A percentile compares a stretch with the other conserved stretches of the same genome.
These are phyloP conservation scores for Helleia helle DNA, from an alignment of 2,888 invertebrate genomes.

Conservation along the genomic window DNA sequence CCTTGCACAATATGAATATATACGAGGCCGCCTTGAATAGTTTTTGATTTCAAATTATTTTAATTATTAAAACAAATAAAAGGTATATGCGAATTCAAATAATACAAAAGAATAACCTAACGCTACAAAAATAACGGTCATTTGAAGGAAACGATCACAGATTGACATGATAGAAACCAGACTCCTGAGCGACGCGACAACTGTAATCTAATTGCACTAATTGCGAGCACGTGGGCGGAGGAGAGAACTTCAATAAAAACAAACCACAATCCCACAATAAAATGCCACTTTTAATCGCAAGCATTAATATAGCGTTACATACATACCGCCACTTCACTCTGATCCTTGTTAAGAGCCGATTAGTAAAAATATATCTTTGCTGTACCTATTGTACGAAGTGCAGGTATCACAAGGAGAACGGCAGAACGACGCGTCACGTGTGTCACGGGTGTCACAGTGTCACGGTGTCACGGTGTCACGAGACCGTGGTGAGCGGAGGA, in stretches of 20 bases:
- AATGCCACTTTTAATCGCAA: slow-evolving; percentile 12
- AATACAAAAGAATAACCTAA: no score
- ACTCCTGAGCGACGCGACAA: slow-evolving; percentile 3
- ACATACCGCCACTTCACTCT: neutral
- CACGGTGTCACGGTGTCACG: slow-evolving; percentile 18
- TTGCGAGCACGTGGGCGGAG: slow-evolving; percentile 10
- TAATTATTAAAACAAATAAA: no score
- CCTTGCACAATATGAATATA: no score
- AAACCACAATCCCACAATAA: slow-evolving; percentile 13
- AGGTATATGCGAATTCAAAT: no score
- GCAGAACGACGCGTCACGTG: slow-evolving; percentile 15
- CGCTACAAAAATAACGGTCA: slow-evolving; percentile 3
- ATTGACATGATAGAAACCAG: slow-evolving; percentile 3
- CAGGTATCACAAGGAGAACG: slow-evolving; percentile 14
- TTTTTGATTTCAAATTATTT: no score
- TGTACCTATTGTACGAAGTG: slow-evolving; percentile 19
- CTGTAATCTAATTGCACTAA: slow-evolving; percentile 14
- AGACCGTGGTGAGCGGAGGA: slow-evolving; percentile 37
- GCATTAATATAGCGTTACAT: neutral
- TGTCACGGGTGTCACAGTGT: slow-evolving; percentile 12
- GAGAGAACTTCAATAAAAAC: slow-evolving; percentile 16
- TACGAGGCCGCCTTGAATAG: no score
- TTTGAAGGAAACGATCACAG: neutral
- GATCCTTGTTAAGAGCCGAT: neutral
- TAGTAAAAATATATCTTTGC: neutral